Conservation (phyloP, 2,113 vertebrate genomes). For the Oceanodroma tethys region DNA sequence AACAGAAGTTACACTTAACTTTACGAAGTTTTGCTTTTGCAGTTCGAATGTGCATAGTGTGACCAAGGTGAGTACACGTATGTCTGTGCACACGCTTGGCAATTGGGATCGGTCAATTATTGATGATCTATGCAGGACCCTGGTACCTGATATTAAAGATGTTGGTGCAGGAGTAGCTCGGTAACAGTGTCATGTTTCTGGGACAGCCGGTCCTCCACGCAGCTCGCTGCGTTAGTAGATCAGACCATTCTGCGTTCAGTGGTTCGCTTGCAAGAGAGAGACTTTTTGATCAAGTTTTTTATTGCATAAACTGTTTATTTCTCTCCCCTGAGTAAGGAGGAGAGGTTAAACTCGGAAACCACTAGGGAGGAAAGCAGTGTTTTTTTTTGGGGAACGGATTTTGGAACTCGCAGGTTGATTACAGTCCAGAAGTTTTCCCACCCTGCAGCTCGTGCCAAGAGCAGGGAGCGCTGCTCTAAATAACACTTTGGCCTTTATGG, state of each 20-base stretch:
- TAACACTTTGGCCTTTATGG: conserved; percentile 78
- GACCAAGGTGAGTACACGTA: neutral
- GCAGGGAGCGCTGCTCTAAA: conserved; percentile 66
- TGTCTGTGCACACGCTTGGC: neutral
- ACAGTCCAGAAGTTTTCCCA: conserved; percentile 58
- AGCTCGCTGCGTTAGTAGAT: neutral
- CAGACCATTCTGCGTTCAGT: neutral
- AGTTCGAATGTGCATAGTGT: neutral
- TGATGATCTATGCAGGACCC: neutral
- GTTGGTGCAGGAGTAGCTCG: neutral
- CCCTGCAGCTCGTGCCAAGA: conserved; percentile 54
- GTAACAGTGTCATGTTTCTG: conserved; percentile 16
- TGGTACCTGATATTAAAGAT: conserved; percentile 21
- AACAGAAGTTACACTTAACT: neutral
- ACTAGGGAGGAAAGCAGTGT: conserved; percentile 25
- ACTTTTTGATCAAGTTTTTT: neutral
- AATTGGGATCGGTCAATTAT: neutral
- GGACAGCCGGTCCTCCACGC: neutral
- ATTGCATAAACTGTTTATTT: conserved; percentile 47
- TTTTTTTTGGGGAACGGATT: conserved; percentile 27
- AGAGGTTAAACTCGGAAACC: conserved; percentile 51
- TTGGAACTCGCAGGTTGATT: conserved; percentile 55
- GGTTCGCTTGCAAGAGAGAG: conserved; percentile 4
- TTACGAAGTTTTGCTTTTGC: neutral
- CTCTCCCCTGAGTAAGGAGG: conserved; percentile 57